These are phyloP conservation scores for Polydrusus cervinus DNA, from an alignment of 2,888 invertebrate genomes.

Conservation along the genomic window DNA sequence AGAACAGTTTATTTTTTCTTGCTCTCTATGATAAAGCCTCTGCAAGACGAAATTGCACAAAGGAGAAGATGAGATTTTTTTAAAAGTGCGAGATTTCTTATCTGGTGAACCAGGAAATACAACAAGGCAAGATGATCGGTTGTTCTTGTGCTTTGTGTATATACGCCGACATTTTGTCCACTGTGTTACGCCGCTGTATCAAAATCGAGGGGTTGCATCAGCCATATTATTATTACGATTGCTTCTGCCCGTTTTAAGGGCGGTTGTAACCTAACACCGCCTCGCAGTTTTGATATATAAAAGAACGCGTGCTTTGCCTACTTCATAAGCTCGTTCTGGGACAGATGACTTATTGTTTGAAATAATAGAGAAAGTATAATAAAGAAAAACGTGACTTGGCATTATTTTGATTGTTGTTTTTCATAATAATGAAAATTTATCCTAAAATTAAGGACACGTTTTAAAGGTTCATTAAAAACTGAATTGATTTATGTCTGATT, in stretches of 20 bases:
- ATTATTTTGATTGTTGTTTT: conserved; percentile 13
- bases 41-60: too few species aligned
- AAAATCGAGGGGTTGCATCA: conserved; percentile 58
- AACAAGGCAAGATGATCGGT: too few species aligned
- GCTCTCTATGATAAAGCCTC: too few species aligned
- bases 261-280: conserved; percentile 65
- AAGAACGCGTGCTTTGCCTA: conserved; percentile 46
- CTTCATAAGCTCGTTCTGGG: conserved; percentile 33
- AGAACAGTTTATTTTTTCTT: too few species aligned
- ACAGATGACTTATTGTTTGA: conserved; percentile 35
- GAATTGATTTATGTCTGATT: too few species aligned
- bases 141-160: too few species aligned
- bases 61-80: too few species aligned
- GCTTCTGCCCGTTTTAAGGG: conserved; percentile 63
- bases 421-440: neutral
- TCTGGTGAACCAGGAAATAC: too few species aligned
- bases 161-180: too few species aligned
- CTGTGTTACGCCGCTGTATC: conserved; percentile 26
- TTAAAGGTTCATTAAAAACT: neutral
- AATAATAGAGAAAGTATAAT: conserved; percentile 14
- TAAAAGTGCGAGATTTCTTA: too few species aligned
- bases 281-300: conserved; percentile 53
- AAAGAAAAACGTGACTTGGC: conserved; percentile 14
- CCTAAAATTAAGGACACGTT: neutral
- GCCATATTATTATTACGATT: conserved; percentile 63